These are phyloP conservation scores for Eurosta solidaginis DNA, from an alignment of 1,140 invertebrate genomes.

Conservation along the genomic window DNA sequence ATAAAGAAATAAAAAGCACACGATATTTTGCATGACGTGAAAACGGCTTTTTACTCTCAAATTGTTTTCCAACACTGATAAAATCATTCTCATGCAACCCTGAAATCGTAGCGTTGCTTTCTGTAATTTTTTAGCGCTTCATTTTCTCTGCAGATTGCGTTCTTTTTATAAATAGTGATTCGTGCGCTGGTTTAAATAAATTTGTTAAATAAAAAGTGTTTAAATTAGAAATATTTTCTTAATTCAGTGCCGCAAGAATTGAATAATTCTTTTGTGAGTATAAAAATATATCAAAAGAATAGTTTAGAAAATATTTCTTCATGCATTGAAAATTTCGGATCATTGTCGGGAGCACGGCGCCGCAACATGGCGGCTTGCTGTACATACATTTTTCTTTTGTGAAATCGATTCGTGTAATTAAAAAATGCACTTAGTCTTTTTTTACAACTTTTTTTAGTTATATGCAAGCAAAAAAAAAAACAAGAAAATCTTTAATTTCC, in stretches of 20 bases:
- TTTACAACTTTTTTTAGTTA: background rate
- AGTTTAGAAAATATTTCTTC: background rate
- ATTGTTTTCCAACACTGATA: background rate
- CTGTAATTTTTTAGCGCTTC: background rate
- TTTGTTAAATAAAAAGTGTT: slow-evolving; percentile 7
- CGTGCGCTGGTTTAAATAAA: background rate
- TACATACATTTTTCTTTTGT: background rate
- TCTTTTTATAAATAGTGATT: background rate
- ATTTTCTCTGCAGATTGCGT: background rate
- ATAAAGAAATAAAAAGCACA: too few relatives aligned
- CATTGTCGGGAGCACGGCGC: background rate
- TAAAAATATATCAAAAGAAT: background rate
- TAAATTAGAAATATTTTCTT: background rate
- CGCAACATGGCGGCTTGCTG: background rate
- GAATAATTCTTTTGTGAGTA: too few relatives aligned
- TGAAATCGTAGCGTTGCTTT: background rate
- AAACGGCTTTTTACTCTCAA: too few relatives aligned
- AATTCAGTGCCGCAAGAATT: background rate
- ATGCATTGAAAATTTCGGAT: background rate
- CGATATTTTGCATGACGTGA: too few relatives aligned
- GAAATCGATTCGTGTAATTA: background rate
- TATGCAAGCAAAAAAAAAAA: background rate
- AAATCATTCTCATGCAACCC: background rate
- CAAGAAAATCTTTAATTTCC: background rate
- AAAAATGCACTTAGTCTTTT: background rate